Evolutionary conservation across 2,888 invertebrate species (phyloP), one percentile per base, ranked within the genome.

Genomic region (Agrotis puta): DNA sequence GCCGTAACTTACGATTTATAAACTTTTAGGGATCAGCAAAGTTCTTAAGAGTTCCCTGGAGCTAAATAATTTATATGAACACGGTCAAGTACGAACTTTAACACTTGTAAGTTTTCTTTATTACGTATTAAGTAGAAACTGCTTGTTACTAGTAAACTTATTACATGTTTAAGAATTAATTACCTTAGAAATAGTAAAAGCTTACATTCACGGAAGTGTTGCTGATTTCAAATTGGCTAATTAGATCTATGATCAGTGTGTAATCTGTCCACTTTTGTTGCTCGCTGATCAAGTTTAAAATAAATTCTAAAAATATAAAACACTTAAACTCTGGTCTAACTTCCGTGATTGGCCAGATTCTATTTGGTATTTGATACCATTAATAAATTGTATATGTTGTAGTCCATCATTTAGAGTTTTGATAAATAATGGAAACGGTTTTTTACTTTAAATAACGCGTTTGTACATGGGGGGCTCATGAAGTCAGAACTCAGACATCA

Each of bases 1-100:
- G 6, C 13, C 22, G n/a, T 43, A 39, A 39, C 11, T 11, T 39
- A 5, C 39, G 43, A 20, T 54, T 54, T 54, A 56, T 45, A 45
- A 51, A 47, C 43, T 18, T 7, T 63, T 43, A 57, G 47, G 50
- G 51, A 2, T 20, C 22, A 20, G 53, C 59, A 33, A 66, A 47
- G 27, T 57, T 22, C 33, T 48, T 65, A 53, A 45, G 48, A 24
- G 74, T 20, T 20, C 47, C 62, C 53, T 22, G 27, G 33, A 39
- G 66, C 24, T 54, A 24, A 45, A 56, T 68, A 61, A 62, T 63
- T 63, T 27, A 51, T 50, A 54, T 39, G 50, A 75, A 43, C 43
- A 39, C 33, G 20, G 57, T 58, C 57, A 50, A 22, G 20, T 59
- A 54, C 20, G 20, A 65, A 79, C 67, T 74, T 74, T 33, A 45